These are phyloP conservation scores for Lasioglossum lativentre DNA, from an alignment of 2,888 invertebrate genomes.

Conservation along the genomic window DNA sequence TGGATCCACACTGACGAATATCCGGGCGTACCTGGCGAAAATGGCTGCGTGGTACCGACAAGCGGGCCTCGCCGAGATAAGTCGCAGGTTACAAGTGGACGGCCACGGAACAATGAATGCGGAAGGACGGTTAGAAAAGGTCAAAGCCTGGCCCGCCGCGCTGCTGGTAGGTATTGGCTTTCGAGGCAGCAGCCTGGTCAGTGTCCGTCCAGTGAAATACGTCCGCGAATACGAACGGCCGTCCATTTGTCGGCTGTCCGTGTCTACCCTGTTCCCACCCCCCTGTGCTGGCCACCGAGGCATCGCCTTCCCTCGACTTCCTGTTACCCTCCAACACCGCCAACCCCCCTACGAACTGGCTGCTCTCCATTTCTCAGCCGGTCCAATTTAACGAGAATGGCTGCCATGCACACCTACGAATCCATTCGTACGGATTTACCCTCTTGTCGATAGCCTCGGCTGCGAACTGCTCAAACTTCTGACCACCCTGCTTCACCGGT, in stretches of 20 bases:
- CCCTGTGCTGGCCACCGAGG: constrained; percentile 33
- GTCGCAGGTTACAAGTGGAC: constrained; percentile 56
- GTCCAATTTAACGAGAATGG: constrained; percentile 80
- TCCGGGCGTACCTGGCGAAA: constrained; percentile 30
- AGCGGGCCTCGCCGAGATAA: constrained; percentile 45
- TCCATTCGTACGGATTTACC: constrained; percentile 74
- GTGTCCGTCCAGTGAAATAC: constrained; percentile 78
- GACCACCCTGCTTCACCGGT: neutral
- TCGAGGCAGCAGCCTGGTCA: constrained; percentile 69
- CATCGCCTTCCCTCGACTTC: constrained; percentile 46
- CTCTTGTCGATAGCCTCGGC: constrained; percentile 58
- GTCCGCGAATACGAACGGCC: constrained; percentile 78
- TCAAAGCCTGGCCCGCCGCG: constrained; percentile 55
- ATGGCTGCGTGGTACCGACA: constrained; percentile 18
- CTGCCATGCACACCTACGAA: constrained; percentile 67
- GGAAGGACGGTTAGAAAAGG: constrained; percentile 63
- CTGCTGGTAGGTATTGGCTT: constrained; percentile 69
- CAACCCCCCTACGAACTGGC: constrained; percentile 36
- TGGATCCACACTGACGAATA: constrained; percentile 27
- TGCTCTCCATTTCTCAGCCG: constrained; percentile 79
- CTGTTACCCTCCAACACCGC: constrained; percentile 8
- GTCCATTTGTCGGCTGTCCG: constrained; percentile 81
- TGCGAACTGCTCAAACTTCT: constrained; percentile 43
- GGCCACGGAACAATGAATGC: constrained; percentile 64
- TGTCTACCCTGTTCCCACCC: constrained; percentile 55